These are phyloP conservation scores for Gephyroberyx darwinii DNA, from an alignment of 2,797 vertebrate genomes.

Conservation along the genomic window DNA sequence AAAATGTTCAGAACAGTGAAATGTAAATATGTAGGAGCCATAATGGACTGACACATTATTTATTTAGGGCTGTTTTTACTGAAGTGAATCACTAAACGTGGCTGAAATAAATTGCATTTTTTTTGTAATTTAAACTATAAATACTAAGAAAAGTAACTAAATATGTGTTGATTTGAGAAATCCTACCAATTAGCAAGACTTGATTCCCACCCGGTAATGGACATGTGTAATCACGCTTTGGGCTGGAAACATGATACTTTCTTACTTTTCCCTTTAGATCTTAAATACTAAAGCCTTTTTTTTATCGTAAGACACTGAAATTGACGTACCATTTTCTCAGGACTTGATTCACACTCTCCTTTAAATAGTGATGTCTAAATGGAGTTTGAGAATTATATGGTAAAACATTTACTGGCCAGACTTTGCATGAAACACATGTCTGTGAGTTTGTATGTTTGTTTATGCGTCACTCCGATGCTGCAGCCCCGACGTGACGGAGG, in stretches of 20 bases:
- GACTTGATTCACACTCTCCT: slow-evolving; percentile 64
- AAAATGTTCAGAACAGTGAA: background rate
- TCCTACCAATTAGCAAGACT: background rate
- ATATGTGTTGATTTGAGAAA: background rate
- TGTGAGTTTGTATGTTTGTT: slow-evolving; percentile 65
- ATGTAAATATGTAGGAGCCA: slow-evolving; percentile 2
- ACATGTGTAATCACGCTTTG: slow-evolving; percentile 14
- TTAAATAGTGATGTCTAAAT: slow-evolving; percentile 49
- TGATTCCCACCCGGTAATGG: background rate
- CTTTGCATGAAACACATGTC: slow-evolving; percentile 61
- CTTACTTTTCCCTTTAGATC: slow-evolving; percentile 31
- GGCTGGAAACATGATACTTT: slow-evolving; percentile 22
- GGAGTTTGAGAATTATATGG: slow-evolving; percentile 47
- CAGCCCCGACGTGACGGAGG: slow-evolving; percentile 54
- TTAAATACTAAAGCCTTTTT: slow-evolving; percentile 21
- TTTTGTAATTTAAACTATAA: background rate
- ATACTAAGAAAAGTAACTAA: slow-evolving; percentile 3
- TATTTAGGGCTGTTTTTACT: slow-evolving; percentile 10
- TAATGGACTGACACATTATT: background rate
- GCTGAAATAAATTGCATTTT: background rate
- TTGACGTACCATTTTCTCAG: slow-evolving; percentile 49
- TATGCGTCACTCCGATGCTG: slow-evolving; percentile 62
- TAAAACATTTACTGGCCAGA: slow-evolving; percentile 59
- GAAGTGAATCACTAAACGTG: background rate
- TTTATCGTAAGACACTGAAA: slow-evolving; percentile 35